Percentiles rank a stretch among this genome's conserved stretches.
Conservation (phyloP, 2,113 vertebrate genomes). For the Haemorhous mexicanus region DNA sequence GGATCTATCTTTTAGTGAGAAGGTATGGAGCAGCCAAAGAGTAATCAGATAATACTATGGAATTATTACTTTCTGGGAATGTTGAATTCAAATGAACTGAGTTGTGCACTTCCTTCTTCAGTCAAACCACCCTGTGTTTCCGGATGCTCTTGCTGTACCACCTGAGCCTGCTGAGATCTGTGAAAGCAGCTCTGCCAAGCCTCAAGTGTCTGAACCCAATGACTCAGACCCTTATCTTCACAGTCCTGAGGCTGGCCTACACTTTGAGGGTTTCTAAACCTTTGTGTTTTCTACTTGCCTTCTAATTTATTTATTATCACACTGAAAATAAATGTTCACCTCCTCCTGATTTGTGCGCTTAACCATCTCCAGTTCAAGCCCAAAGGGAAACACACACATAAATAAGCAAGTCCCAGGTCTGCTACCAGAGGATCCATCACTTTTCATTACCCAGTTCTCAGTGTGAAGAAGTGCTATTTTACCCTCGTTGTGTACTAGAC, state of each 20-base stretch:
- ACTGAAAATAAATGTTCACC: conserved; percentile 8
- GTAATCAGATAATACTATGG: background rate
- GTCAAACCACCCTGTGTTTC: background rate
- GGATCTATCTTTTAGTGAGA: background rate
- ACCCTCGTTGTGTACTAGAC: background rate
- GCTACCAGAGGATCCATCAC: background rate
- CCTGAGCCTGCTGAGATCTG: background rate
- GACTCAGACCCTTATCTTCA: background rate
- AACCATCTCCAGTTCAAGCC: conserved; percentile 18
- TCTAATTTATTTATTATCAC: conserved; percentile 28
- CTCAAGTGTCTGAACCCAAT: background rate
- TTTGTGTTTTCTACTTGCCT: background rate
- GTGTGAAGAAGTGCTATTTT: background rate
- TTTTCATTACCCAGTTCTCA: background rate
- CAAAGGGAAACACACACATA: conserved; percentile 12
- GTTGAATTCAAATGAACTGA: background rate
- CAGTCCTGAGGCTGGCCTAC: background rate
- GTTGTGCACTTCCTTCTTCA: background rate
- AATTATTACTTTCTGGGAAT: background rate
- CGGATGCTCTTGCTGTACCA: background rate
- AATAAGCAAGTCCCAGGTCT: background rate
- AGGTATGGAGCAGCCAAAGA: background rate
- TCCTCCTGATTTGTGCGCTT: background rate
- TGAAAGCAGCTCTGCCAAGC: background rate
- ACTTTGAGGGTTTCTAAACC: background rate